A percentile compares a stretch with the other conserved stretches of the same genome.
These are phyloP conservation scores for Ceriagrion tenellum DNA, from an alignment of 2,888 invertebrate species.

Conservation along the genomic window DNA sequence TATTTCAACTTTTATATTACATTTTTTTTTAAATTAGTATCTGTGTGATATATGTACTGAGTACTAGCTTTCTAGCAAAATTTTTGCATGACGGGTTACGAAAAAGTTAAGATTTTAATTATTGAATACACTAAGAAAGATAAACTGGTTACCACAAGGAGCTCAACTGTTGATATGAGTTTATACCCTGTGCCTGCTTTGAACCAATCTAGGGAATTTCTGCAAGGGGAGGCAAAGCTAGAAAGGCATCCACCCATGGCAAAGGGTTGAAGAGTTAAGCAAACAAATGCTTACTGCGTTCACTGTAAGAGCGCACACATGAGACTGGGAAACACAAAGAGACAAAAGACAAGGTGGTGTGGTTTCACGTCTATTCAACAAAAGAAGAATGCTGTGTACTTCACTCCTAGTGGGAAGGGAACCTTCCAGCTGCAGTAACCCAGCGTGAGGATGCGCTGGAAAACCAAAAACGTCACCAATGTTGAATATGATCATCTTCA, in stretches of 20 bases:
- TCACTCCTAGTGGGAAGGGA: not conserved
- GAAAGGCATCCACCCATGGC: not conserved
- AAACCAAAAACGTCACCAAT: not conserved
- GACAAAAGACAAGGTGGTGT: not conserved
- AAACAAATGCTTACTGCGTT: not conserved
- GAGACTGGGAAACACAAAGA: not conserved
- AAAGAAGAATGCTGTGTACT: not conserved
- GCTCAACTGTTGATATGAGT: no score
- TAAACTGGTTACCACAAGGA: no score
- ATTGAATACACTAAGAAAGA: no score
- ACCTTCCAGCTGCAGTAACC: not conserved
- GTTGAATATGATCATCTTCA: not conserved
- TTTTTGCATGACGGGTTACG: no score
- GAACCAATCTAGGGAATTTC: no score
- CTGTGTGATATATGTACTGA: no score
- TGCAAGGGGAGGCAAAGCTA: not conserved
- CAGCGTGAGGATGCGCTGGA: not conserved
- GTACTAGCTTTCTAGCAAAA: no score
- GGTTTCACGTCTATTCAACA: constrained; percentile 1
- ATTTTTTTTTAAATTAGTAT: no score
- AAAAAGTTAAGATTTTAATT: no score
- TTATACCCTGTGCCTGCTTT: no score
- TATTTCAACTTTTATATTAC: no score
- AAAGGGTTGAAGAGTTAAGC: not conserved
- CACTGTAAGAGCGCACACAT: not conserved